phyloP scores from a whole-genome alignment of 2,888 invertebrate species.

The Shargacucullia verbasci region DNA sequence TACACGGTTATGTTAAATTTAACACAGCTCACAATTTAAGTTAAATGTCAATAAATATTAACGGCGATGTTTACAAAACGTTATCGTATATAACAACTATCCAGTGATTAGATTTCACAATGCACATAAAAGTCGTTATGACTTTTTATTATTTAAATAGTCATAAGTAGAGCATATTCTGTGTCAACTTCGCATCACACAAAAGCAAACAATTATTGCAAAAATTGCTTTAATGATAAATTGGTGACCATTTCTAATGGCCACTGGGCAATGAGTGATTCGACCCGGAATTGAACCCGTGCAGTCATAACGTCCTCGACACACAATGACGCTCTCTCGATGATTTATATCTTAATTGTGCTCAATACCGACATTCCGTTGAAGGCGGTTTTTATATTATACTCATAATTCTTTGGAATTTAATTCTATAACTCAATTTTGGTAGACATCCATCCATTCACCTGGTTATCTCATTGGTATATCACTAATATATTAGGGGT shows the following conservation, averaged over 20 bases:
- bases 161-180: conserved; percentile 74
- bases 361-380: conserved; percentile 74
- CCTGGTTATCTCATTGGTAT: conserved; percentile 54
- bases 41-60: conserved; percentile 36
- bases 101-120: neutral
- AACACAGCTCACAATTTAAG: conserved; percentile 40
- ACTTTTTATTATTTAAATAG: conserved; percentile 6
- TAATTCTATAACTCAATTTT: conserved; percentile 56
- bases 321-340: conserved; percentile 80
- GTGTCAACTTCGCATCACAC: conserved; percentile 52
- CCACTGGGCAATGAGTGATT: conserved; percentile 79
- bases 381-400: conserved; percentile 75
- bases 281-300: conserved; percentile 77
- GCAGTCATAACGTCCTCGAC: conserved; percentile 86
- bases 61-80: conserved; percentile 20
- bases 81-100: conserved; percentile 10
- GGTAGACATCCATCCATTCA: conserved; percentile 48
- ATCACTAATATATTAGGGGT: conserved; percentile 49
- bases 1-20: conserved; percentile 27
- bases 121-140: neutral
- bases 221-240: conserved; percentile 89
- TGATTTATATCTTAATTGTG: conserved; percentile 88
- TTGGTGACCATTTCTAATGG: conserved; percentile 87
- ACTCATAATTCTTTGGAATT: conserved; percentile 76
- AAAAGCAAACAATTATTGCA: conserved; percentile 87